Evolutionary conservation across 2,113 vertebrate genomes (phyloP).

Genomic region (Carlito syrichta): DNA sequence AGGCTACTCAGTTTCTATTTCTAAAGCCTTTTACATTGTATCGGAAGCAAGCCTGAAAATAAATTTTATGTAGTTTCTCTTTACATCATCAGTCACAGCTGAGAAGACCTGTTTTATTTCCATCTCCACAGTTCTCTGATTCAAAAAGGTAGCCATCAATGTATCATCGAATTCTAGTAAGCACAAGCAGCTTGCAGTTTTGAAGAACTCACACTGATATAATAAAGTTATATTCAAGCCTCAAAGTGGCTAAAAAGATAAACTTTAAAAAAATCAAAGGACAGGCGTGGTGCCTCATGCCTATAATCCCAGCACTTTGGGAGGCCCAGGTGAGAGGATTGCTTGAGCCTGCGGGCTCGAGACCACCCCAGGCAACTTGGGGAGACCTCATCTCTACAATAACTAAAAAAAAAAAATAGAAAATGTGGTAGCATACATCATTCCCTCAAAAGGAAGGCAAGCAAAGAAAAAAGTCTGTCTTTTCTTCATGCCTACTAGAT

Average conservation of each 20-base stretch:
- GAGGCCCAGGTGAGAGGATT: too few species aligned
- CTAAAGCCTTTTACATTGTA: background rate
- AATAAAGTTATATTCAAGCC: background rate
- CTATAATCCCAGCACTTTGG: too few species aligned
- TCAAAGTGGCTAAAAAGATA: background rate
- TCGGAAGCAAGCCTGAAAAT: background rate
- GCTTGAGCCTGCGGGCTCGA: too few species aligned
- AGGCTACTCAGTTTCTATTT: background rate
- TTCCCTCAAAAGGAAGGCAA: background rate
- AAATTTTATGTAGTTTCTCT: background rate
- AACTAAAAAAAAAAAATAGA: too few species aligned
- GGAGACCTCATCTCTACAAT: too few species aligned
- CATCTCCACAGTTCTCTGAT: background rate
- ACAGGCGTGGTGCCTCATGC: too few species aligned
- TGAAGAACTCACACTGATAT: background rate
- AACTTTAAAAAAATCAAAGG: too few species aligned
- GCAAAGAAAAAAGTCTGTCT: background rate
- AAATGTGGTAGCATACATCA: background rate
- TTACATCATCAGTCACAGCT: background rate
- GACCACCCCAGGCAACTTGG: too few species aligned
- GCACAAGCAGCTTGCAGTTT: background rate
- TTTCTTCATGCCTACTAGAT: background rate
- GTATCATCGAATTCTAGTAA: background rate
- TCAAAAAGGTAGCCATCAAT: background rate
- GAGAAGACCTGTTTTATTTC: background rate